Evolutionary conservation across 2,888 invertebrate genomes (phyloP), one percentile per base, ranked within the genome.

Genomic region (Lissocephala sabroskyi): DNA sequence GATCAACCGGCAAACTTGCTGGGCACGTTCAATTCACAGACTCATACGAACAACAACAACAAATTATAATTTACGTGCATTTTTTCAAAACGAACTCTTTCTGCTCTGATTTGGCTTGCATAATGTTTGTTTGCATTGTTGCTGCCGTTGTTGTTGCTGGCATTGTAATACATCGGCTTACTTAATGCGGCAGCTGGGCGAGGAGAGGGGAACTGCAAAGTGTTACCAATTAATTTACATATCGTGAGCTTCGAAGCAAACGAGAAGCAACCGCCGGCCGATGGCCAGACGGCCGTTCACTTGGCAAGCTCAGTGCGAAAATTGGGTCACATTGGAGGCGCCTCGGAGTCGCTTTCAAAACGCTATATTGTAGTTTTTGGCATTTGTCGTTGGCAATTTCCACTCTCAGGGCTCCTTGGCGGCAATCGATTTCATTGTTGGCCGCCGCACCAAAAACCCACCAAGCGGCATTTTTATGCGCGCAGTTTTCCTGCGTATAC

Each of bases 151-250:
- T 39, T 55, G 42, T 48, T 47, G 35, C 16, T 35, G 17, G 7
- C 16, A 18, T 13, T 48, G 59, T 39, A 23, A 23, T 23, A 35
- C 16, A 16, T 35, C 16, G 3, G 13, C 35, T 35, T 35, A 35
- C 35, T 16, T 16, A 35, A 35, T 26, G 23, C 35, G 43, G 52
- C 30, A 37, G 49, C 47, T 45, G n/a, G n/a, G n/a, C n/a, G n/a
- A n/a, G n/a, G n/a, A n/a, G n/a, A n/a, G n/a, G n/a, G n/a, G n/a
- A n/a, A n/a, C n/a, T n/a, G 49, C 56, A 73, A 76, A 68, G 65
- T 74, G 74, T 70, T 76, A 70, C 74, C 77, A 70, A 70, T 70
- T 70, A 70, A 70, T 70, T 70, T 70, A 70, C 70, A 70, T 70
- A 70, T 74, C 51, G 56, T 56, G 63, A 45, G 56, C 50, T 52